phyloP scores from a whole-genome alignment of 2,888 invertebrate species.

The Tupiocoris notatus region DNA sequence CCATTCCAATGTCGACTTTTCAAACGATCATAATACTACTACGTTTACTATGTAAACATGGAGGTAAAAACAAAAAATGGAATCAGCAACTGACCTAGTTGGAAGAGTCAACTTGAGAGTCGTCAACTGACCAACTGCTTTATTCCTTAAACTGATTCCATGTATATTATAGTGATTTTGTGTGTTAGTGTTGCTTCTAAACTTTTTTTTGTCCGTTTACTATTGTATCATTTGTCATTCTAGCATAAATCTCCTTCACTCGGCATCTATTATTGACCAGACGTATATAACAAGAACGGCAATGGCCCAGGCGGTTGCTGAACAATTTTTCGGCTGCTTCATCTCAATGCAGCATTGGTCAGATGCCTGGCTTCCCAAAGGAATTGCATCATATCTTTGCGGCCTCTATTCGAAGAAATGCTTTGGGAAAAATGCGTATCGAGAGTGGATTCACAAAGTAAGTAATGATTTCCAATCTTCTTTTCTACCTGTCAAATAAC shows the following conservation, averaged over 20 bases:
- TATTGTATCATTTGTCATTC: too few species aligned
- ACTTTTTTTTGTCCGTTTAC: too few species aligned
- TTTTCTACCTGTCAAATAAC: background rate
- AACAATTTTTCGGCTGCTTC: conserved; percentile 98
- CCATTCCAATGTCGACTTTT: too few species aligned
- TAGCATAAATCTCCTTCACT: conserved; percentile 87
- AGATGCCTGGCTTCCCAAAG: conserved; percentile 93
- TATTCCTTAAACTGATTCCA: too few species aligned
- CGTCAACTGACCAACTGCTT: too few species aligned
- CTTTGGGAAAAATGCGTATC: conserved; percentile 96
- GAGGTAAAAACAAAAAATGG: too few species aligned
- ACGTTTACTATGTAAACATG: too few species aligned
- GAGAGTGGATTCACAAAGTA: conserved; percentile 73
- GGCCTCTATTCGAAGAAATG: conserved; percentile 92
- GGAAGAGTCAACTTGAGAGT: too few species aligned
- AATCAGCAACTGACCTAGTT: too few species aligned
- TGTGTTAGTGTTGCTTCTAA: too few species aligned
- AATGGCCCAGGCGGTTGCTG: conserved; percentile 94
- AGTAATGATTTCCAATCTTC: conserved; percentile 46
- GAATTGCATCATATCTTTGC: conserved; percentile 86
- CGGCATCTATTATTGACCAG: conserved; percentile 87
- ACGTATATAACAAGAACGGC: conserved; percentile 82
- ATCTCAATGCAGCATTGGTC: conserved; percentile 97
- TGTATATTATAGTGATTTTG: too few species aligned
- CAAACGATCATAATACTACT: too few species aligned